phyloP scores from a whole-genome alignment of 2,113 vertebrate species.

The Cynocephalus volans region DNA sequence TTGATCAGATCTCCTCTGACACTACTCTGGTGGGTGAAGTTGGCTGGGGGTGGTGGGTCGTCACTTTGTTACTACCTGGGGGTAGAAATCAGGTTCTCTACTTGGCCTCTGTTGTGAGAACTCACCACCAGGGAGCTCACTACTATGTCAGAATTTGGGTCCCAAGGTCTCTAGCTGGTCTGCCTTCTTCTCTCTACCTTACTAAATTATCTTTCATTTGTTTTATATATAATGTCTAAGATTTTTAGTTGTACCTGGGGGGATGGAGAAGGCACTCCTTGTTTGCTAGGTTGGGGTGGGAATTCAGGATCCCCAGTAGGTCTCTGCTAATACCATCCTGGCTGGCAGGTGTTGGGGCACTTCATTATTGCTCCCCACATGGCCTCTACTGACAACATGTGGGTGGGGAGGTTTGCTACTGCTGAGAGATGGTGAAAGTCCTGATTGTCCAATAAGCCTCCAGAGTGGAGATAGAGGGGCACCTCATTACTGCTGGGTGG shows the following conservation, averaged over 20 bases:
- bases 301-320: background rate
- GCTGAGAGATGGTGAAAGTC: background rate
- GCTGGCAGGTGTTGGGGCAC: background rate
- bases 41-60: too few relatives aligned
- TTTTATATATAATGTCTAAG: background rate
- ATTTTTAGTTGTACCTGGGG: background rate
- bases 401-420: background rate
- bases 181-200: background rate
- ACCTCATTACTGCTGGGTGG: background rate
- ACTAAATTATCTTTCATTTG: background rate
- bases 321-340: background rate
- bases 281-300: background rate
- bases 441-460: background rate
- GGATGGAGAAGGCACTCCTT: background rate
- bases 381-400: background rate
- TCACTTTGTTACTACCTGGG: background rate
- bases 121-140: background rate
- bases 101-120: background rate
- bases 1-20: slow-evolving; percentile 22
- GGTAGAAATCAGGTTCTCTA: background rate
- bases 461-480: background rate
- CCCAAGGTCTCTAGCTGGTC: background rate
- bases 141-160: background rate
- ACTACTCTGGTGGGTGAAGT: background rate
- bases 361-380: background rate